Conservation (phyloP, 2,888 invertebrate genomes). For the Alcis repandata region DNA sequence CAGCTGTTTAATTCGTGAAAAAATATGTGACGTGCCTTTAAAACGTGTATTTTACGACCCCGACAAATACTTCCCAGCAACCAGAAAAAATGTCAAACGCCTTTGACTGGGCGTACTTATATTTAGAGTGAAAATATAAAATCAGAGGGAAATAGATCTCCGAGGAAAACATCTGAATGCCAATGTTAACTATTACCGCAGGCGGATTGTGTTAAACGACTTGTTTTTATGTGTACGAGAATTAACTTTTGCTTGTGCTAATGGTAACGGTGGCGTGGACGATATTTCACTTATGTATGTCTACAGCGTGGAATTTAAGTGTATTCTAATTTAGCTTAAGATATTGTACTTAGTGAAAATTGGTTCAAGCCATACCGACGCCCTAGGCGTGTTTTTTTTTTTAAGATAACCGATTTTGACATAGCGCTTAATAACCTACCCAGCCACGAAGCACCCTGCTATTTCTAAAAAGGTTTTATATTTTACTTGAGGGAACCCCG, state of each 20-base stretch:
- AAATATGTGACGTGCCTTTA: conserved; percentile 38
- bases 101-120: conserved; percentile 62
- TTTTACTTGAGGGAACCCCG: no score
- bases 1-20: conserved; percentile 25
- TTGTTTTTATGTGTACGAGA: conserved; percentile 37
- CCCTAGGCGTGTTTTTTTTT: no score
- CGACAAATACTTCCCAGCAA: conserved; percentile 52
- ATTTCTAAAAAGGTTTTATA: no score
- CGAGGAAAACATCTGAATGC: conserved; percentile 79
- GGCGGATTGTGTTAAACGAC: conserved; percentile 51
- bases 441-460: no score
- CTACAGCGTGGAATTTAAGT: no score
- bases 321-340: no score
- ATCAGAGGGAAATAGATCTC: conserved; percentile 68
- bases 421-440: no score
- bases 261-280: no score
- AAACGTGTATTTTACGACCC: conserved; percentile 54
- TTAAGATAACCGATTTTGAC: no score
- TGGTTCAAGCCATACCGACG: no score
- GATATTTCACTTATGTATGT: no score
- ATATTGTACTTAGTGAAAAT: no score
- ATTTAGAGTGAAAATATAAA: conserved; percentile 79
- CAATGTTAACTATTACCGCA: conserved; percentile 80
- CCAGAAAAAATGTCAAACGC: conserved; percentile 72
- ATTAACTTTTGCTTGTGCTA: not conserved